A percentile compares a stretch with the other conserved stretches of the same genome.
Conservation (phyloP, 1,140 invertebrate species). For the Uloborus diversus region DNA sequence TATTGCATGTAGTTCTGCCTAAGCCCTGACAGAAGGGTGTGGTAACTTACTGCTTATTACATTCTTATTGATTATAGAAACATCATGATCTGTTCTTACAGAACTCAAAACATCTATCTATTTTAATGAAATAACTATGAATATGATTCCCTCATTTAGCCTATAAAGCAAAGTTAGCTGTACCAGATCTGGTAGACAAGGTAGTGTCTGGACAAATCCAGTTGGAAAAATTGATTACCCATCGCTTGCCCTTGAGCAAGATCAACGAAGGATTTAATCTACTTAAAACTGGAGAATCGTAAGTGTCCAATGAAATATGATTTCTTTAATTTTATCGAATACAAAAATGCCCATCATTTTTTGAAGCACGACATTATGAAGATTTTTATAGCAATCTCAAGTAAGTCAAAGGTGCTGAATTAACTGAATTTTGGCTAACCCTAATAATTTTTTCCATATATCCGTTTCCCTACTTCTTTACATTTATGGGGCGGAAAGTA, state of each 20-base stretch:
- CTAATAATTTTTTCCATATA: neutral
- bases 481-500: too few relatives aligned
- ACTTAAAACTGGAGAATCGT: conserved; percentile 58
- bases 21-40: too few relatives aligned
- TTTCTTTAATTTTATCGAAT: neutral
- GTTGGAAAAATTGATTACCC: conserved; percentile 94
- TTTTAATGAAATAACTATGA: too few relatives aligned
- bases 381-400: too few relatives aligned
- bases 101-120: too few relatives aligned
- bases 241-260: conserved; percentile 78
- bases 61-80: too few relatives aligned
- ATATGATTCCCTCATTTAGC: too few relatives aligned
- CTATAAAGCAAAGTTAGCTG: conserved; percentile 12
- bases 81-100: too few relatives aligned
- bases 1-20: too few relatives aligned
- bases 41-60: too few relatives aligned
- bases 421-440: neutral
- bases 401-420: too few relatives aligned
- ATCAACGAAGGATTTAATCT: conserved; percentile 94
- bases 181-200: conserved; percentile 93
- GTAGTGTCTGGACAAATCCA: conserved; percentile 85
- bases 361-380: too few relatives aligned
- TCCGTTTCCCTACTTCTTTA: neutral
- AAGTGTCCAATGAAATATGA: neutral
- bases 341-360: neutral